Evolutionary conservation across 2,113 vertebrate species (phyloP).

Genomic region (Tiliqua scincoides): DNA sequence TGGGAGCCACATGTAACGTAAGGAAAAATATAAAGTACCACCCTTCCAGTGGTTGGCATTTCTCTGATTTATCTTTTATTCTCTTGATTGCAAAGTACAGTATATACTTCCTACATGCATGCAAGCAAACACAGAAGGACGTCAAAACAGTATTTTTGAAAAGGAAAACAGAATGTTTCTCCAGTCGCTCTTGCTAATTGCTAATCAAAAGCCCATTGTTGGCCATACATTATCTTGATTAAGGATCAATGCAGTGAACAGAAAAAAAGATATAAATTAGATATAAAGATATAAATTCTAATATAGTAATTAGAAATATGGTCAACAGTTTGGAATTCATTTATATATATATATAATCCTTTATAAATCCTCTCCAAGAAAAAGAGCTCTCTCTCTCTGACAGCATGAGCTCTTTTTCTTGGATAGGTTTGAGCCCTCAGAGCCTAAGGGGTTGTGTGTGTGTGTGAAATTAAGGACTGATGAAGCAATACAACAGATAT

Average conservation of each 20-base stretch:
- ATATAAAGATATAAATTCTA: constrained; percentile 45
- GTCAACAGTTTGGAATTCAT: constrained; percentile 33
- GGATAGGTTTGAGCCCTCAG: too few species aligned
- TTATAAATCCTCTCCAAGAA: too few species aligned
- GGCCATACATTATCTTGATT: constrained; percentile 34
- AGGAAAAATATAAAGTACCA: constrained; percentile 7
- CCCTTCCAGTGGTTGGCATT: constrained; percentile 45
- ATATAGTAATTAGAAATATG: constrained; percentile 31
- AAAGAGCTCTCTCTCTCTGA: too few species aligned
- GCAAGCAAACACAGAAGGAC: constrained; percentile 49
- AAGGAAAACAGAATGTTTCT: constrained; percentile 48
- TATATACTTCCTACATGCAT: constrained; percentile 20
- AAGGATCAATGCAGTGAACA: constrained; percentile 25
- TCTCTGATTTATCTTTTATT: constrained; percentile 64
- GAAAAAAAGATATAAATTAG: constrained; percentile 44
- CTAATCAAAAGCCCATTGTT: constrained; percentile 57
- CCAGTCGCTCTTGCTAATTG: constrained; percentile 17
- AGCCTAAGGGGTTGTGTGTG: too few species aligned
- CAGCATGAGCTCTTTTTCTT: too few species aligned
- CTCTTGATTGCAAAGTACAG: constrained; percentile 59
- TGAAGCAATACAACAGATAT: constrained; percentile 11
- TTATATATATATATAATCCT: too few species aligned
- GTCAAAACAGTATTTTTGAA: constrained; percentile 56
- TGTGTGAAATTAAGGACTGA: constrained; percentile 18
- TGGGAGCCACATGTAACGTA: constrained; percentile 33